Conservation (phyloP, 2,888 invertebrate genomes). For the Coelogynopora nodosa region DNA sequence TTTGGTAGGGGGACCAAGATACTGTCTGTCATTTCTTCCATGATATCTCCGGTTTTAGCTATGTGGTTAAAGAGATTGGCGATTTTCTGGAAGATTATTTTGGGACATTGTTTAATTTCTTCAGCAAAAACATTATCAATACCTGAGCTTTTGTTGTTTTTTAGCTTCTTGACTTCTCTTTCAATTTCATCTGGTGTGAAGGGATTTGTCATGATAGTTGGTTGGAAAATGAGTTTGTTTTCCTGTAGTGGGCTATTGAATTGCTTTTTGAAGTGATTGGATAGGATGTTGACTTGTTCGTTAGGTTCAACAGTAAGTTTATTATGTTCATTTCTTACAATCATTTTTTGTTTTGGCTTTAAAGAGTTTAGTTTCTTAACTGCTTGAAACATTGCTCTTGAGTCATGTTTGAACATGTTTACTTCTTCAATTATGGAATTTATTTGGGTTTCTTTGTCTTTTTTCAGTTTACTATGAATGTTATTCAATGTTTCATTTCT, state of each 20-base stretch:
- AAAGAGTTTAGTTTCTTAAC: neutral
- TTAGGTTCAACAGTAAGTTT: neutral
- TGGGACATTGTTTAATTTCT: slow-evolving; percentile 11
- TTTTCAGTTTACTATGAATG: neutral
- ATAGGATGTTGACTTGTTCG: neutral
- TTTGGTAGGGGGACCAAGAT: neutral
- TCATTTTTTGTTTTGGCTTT: neutral
- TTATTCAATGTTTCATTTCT: neutral
- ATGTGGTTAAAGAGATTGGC: slow-evolving; percentile 18
- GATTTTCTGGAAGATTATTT: neutral
- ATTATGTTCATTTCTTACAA: neutral
- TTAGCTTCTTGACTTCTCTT: neutral
- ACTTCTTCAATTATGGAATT: neutral
- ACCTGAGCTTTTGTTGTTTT: slow-evolving; percentile 23
- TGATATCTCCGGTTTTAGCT: slow-evolving; percentile 1
- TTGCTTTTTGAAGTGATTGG: neutral
- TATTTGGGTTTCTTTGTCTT: neutral
- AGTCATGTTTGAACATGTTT: neutral
- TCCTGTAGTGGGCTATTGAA: neutral
- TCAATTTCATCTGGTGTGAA: slow-evolving; percentile 1
- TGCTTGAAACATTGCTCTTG: neutral
- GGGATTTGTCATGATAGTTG: neutral
- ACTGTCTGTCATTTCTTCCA: neutral
- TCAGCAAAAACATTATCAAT: slow-evolving; percentile 1
- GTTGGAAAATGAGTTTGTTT: neutral